Evolutionary conservation across 2,888 invertebrate species (phyloP).

Genomic region (Quadroppia sp.): DNA sequence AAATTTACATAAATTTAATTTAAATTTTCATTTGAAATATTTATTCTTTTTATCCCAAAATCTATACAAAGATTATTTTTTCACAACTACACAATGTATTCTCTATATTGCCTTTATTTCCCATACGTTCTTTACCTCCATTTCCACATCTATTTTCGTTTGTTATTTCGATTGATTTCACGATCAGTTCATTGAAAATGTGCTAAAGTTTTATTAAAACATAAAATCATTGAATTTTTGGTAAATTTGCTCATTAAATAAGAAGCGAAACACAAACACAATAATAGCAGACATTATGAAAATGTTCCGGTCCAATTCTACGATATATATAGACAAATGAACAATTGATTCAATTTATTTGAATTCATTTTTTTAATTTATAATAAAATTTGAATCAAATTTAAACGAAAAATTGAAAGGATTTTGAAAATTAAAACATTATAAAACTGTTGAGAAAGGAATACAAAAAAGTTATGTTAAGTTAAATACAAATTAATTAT

Average conservation of each 20-base stretch:
- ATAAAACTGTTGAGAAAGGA: no score
- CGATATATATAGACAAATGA: neutral
- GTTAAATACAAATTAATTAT: no score
- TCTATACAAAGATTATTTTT: neutral
- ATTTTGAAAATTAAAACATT: no score
- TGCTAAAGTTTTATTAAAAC: neutral
- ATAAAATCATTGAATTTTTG: neutral
- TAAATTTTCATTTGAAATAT: neutral
- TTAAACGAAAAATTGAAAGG: no score
- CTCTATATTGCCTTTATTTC: no score
- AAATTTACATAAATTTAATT: neutral
- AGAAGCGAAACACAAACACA: neutral
- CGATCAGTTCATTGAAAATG: slow-evolving; percentile 11
- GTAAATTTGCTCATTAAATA: slow-evolving; percentile 17
- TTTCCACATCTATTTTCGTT: neutral
- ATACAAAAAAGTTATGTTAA: no score
- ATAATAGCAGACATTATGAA: slow-evolving; percentile 20
- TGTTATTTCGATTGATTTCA: neutral
- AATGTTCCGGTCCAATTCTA: slow-evolving; percentile 28
- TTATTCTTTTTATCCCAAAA: neutral
- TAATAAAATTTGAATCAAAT: no score
- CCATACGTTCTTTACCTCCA: neutral
- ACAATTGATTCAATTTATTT: neutral
- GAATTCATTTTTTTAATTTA: neutral
- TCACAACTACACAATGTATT: no score